Conservation (phyloP, 2,888 invertebrate genomes). For the Micoletzkya japonica region DNA sequence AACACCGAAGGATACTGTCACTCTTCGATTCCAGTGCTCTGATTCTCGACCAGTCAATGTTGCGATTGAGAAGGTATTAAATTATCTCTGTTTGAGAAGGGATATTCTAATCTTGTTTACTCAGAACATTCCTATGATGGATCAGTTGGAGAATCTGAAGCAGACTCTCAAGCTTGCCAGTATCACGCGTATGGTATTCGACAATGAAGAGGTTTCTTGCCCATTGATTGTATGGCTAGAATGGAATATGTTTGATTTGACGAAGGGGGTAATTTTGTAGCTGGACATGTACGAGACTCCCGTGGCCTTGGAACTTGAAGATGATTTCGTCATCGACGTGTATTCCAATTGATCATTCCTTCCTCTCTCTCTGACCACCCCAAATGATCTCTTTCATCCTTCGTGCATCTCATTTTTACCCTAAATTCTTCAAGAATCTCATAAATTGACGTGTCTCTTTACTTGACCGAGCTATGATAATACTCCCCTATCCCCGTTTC, state of each 20-base stretch:
- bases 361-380: not conserved
- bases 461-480: not conserved
- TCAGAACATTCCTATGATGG: slow-evolving; percentile 5
- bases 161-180: not conserved
- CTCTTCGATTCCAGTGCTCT: slow-evolving; percentile 9
- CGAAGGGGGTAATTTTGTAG: slow-evolving; percentile 3
- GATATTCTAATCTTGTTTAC: not conserved
- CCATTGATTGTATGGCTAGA: not conserved
- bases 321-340: slow-evolving; percentile 17
- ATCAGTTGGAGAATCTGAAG: not conserved
- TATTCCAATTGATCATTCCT: slow-evolving; percentile 2
- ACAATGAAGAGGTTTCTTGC: slow-evolving; percentile 9
- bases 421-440: too few species aligned
- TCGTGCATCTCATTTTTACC: too few species aligned
- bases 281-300: slow-evolving; percentile 9
- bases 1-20: slow-evolving; percentile 11
- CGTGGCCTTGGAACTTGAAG: slow-evolving; percentile 11
- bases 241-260: not conserved
- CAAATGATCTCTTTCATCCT: not conserved
- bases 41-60: not conserved
- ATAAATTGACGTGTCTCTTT: not conserved
- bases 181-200: slow-evolving; percentile 7
- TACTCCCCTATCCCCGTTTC: not conserved
- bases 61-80: slow-evolving; percentile 11
- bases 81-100: not conserved